Base-by-base conservation (phyloP, 2,888 invertebrate genomes). In the Ceraclea dissimilis region DNA sequence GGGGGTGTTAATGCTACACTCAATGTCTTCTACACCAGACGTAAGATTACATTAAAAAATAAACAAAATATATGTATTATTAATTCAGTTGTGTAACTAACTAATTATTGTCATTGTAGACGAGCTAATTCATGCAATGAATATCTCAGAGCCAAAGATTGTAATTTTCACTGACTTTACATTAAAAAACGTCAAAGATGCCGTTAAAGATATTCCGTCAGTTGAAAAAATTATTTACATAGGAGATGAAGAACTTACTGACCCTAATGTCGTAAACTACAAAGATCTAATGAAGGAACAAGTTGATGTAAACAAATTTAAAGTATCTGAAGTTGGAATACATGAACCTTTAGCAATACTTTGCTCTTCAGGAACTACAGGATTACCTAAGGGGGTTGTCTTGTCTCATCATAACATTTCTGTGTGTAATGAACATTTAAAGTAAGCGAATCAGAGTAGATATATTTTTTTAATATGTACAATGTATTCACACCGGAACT, bases 301-400 rank as follows among this genome's bases (percentile, higher is more conserved):
- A 57, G 64, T 70, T 20, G 66, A 70, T 64, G 64, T 72, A 26
- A 60, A 72, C 56, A 70, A 71, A 39, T 75, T 74, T 58, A 66
- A 68, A 1, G 70, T 82, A 50, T 67, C 70, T 53, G 71, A 78
- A 61, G 75, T 84, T 0, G 77, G 84, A n/a, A 58, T 50, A 16
- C 60, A 47, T 17, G 58, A 69, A 53, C 59, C 67, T 18, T 64
- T 70, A 1, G 67, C 71, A 19, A 72, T 85, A 65, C 74, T 85
- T 58, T 84, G 81, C 68, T 86, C 86, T 33, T 85, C 86, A 55
- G 86, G 86, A 48, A 87, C 87, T 0, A 81, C 81, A 16, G 87
- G 86, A 1, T 68, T 84, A 64, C 82, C 85, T 1, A 86, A 86
- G 69, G 84, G 83, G 31, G 84, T 85, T 1, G 74, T 79, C 69